Conservation (phyloP, 1,140 invertebrate species). For the Meteorus sp. region DNA sequence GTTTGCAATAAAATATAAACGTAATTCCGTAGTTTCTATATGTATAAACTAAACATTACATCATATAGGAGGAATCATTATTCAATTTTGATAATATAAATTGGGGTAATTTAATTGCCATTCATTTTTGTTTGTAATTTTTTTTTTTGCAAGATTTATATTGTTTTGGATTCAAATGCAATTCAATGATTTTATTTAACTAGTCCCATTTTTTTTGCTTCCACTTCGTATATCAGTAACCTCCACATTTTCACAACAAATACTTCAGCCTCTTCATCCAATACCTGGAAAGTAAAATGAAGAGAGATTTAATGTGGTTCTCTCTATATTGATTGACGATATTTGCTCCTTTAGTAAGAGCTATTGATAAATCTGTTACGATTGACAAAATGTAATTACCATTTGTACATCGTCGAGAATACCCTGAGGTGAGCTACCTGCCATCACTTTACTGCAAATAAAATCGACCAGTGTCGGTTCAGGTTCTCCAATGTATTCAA, state of each 20-base stretch:
- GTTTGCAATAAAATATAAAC: conserved; percentile 21
- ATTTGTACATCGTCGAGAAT: conserved; percentile 98
- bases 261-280: conserved; percentile 99
- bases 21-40: conserved; percentile 20
- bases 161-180: no score
- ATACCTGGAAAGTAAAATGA: conserved; percentile 79
- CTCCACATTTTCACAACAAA: conserved; percentile 99
- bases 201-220: conserved; percentile 92
- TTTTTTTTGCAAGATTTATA: conserved; percentile 26
- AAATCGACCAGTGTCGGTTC: conserved; percentile 98
- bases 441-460: conserved; percentile 97
- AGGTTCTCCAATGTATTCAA: conserved; percentile 98
- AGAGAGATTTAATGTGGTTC: neutral
- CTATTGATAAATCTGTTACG: neutral
- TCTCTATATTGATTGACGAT: no score
- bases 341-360: no score
- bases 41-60: conserved; percentile 47
- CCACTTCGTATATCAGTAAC: conserved; percentile 97
- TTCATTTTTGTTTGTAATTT: conserved; percentile 28
- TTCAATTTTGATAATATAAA: conserved; percentile 43
- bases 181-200: conserved; percentile 64
- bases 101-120: conserved; percentile 36
- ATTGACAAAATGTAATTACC: conserved; percentile 64
- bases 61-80: conserved; percentile 28
- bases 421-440: conserved; percentile 86